These are phyloP conservation scores for Leistus spinibarbis DNA, from an alignment of 2,888 invertebrate species.

Conservation along the genomic window DNA sequence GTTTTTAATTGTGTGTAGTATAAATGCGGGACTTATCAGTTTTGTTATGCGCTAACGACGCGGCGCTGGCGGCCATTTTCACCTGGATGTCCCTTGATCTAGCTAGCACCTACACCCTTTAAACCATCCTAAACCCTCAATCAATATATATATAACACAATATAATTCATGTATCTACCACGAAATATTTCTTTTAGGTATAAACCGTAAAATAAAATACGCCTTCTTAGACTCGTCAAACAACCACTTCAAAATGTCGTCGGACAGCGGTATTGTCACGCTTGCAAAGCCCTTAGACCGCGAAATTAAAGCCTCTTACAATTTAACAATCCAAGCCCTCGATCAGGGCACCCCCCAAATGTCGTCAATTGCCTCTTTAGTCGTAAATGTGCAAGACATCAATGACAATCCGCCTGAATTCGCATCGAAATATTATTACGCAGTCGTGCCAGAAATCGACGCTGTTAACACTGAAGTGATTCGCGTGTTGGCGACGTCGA, in stretches of 20 bases:
- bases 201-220: slow-evolving; percentile 85
- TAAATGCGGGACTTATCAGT: not conserved
- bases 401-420: slow-evolving; percentile 98
- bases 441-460: slow-evolving; percentile 78
- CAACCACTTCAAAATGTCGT: slow-evolving; percentile 79
- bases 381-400: slow-evolving; percentile 87
- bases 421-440: slow-evolving; percentile 78
- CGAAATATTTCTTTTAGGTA: slow-evolving; percentile 61
- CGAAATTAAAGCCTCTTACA: slow-evolving; percentile 84
- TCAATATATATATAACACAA: too few species aligned
- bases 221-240: slow-evolving; percentile 72
- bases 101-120: not conserved
- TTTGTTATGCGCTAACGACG: too few species aligned
- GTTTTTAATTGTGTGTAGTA: too few species aligned
- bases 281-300: slow-evolving; percentile 84
- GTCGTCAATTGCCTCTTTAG: slow-evolving; percentile 69
- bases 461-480: slow-evolving; percentile 81
- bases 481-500: slow-evolving; percentile 86
- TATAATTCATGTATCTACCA: too few species aligned
- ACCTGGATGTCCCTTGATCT: too few species aligned
- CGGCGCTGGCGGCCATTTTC: too few species aligned
- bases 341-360: slow-evolving; percentile 83
- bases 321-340: slow-evolving; percentile 79
- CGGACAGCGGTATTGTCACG: slow-evolving; percentile 85
- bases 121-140: too few species aligned